phyloP scores from a whole-genome alignment of 1,140 invertebrate species.

The Melipona quadrifasciata region DNA sequence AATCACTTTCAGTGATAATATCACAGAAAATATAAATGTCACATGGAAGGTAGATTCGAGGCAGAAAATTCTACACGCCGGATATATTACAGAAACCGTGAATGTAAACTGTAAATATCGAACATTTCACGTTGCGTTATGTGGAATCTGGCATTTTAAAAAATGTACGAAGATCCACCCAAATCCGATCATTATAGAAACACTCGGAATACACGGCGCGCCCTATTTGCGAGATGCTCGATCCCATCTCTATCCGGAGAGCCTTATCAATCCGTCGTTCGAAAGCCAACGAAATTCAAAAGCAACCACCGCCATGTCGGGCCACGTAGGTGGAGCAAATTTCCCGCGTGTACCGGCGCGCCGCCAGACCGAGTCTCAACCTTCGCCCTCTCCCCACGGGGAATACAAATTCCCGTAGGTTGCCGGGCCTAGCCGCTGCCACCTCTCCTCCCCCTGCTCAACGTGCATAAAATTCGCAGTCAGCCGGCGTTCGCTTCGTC shows the following conservation, averaged over 20 bases:
- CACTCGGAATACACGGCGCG: too few relatives aligned
- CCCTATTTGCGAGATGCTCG: too few relatives aligned
- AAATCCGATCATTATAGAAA: too few relatives aligned
- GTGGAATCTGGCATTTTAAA: too few relatives aligned
- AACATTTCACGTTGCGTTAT: too few relatives aligned
- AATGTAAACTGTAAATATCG: too few relatives aligned
- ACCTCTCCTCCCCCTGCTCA: background rate
- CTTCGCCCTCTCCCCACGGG: background rate
- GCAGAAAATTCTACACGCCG: too few relatives aligned
- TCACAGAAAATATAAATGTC: too few relatives aligned
- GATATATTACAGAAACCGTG: too few relatives aligned
- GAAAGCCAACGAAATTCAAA: background rate
- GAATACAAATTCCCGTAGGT: slow-evolving; percentile 38
- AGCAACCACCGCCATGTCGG: background rate
- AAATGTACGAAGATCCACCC: too few relatives aligned
- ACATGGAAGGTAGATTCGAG: too few relatives aligned
- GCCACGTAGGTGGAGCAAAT: background rate
- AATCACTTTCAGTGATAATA: too few relatives aligned
- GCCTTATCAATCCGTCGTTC: background rate
- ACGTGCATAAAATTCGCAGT: slow-evolving; percentile 56
- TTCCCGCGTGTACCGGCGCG: background rate
- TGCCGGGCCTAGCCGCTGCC: slow-evolving; percentile 26
- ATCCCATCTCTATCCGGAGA: background rate
- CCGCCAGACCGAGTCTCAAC: background rate
- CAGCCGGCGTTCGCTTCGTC: slow-evolving; percentile 51